phyloP scores from a whole-genome alignment of 2,888 invertebrate genomes.

The Eurytoma adleriae region DNA sequence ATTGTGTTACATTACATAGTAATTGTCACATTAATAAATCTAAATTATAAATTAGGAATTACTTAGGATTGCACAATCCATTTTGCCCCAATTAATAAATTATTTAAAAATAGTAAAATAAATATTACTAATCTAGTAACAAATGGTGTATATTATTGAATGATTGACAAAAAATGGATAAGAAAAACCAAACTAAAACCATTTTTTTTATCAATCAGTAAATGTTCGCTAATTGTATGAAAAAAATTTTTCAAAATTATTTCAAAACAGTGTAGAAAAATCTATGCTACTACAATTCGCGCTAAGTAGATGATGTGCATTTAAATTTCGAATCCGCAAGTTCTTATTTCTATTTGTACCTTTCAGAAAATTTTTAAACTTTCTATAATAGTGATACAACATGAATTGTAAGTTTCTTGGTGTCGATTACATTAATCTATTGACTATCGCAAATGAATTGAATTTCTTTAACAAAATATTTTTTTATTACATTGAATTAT shows the following conservation, averaged over 20 bases:
- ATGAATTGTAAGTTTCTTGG: slow-evolving; percentile 54
- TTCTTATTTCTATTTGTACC: slow-evolving; percentile 73
- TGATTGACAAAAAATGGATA: not conserved
- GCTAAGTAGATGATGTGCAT: slow-evolving; percentile 61
- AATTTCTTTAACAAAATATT: slow-evolving; percentile 30
- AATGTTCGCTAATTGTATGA: no score
- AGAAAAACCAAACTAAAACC: no score
- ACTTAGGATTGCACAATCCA: slow-evolving; percentile 48
- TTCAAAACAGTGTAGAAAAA: slow-evolving; percentile 18
- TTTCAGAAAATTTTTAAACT: slow-evolving; percentile 70
- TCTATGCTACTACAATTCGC: slow-evolving; percentile 48
- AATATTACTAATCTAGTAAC: not conserved
- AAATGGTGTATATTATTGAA: no score
- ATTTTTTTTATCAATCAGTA: no score
- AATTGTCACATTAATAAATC: slow-evolving; percentile 27
- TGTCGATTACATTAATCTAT: slow-evolving; percentile 42
- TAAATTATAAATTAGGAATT: slow-evolving; percentile 8
- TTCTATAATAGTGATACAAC: slow-evolving; percentile 65
- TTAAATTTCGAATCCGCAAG: slow-evolving; percentile 67
- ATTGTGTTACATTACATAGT: not conserved
- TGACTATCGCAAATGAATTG: slow-evolving; percentile 37
- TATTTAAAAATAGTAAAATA: slow-evolving; percentile 36
- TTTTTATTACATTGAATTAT: slow-evolving; percentile 11
- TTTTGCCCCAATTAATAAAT: slow-evolving; percentile 17
- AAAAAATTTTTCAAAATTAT: no score